A percentile compares a stretch with the other conserved stretches of the same genome.
phyloP scores from a whole-genome alignment of 2,888 invertebrate genomes.

The Andricus curvator region DNA sequence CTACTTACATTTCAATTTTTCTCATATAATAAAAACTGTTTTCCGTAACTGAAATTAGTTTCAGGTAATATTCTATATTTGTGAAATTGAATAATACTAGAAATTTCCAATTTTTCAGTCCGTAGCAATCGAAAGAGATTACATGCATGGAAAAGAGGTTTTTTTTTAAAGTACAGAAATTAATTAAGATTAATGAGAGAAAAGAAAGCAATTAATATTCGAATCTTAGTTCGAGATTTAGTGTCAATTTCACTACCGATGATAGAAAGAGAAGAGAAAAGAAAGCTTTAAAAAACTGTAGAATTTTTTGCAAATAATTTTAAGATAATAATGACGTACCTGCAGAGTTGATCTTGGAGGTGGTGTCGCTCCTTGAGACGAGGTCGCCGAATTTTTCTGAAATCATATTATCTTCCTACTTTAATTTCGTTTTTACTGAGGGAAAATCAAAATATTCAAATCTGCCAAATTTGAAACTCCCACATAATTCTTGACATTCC shows the following conservation, averaged over 20 bases:
- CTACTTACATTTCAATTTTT: background rate
- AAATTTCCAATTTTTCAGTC: background rate
- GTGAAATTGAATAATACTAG: background rate
- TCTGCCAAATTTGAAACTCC: too few relatives aligned
- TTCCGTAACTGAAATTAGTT: background rate
- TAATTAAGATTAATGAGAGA: background rate
- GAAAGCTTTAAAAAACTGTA: background rate
- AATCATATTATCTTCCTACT: constrained; percentile 53
- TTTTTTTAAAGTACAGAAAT: background rate
- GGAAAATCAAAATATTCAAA: background rate
- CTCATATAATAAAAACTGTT: background rate
- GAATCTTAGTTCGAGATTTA: background rate
- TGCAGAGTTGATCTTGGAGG: constrained; percentile 50
- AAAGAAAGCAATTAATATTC: background rate
- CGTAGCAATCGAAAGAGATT: background rate
- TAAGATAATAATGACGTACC: constrained; percentile 58
- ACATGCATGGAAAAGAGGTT: background rate
- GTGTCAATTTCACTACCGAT: background rate
- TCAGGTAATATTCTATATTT: background rate
- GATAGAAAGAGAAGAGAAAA: background rate
- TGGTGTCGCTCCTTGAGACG: constrained; percentile 31
- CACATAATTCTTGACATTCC: too few relatives aligned
- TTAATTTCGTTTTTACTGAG: background rate
- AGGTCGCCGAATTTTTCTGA: constrained; percentile 62
- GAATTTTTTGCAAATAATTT: background rate